Percentiles rank a stretch among this genome's conserved stretches.
These are phyloP conservation scores for Allophyes oxyacanthae DNA, from an alignment of 2,888 invertebrate species.

Conservation along the genomic window DNA sequence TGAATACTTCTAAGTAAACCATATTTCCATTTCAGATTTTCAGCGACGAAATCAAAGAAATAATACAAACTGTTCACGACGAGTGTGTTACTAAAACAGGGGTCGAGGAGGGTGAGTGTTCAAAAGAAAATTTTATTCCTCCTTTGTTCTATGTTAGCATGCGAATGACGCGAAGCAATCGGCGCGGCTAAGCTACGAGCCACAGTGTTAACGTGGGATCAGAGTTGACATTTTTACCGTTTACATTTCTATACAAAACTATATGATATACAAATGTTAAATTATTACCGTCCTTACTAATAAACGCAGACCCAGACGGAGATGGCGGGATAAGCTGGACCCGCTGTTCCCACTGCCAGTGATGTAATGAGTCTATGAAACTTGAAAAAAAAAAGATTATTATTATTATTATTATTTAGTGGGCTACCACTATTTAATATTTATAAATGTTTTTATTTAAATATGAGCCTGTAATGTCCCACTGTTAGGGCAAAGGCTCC, in stretches of 20 bases:
- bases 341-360: too few species aligned
- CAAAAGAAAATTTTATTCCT: slow-evolving; percentile 78
- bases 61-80: slow-evolving; percentile 85
- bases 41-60: slow-evolving; percentile 87
- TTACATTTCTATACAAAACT: neutral
- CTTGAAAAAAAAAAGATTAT: too few species aligned
- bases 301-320: too few species aligned
- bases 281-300: too few species aligned
- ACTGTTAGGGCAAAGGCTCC: too few species aligned
- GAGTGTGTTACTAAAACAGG: slow-evolving; percentile 85
- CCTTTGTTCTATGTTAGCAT: slow-evolving; percentile 81
- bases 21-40: slow-evolving; percentile 77
- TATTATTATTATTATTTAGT: too few species aligned
- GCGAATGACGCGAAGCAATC: slow-evolving; percentile 79
- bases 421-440: neutral
- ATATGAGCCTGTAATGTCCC: too few species aligned
- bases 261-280: too few species aligned
- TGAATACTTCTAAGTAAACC: slow-evolving; percentile 53
- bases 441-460: too few species aligned
- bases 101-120: slow-evolving; percentile 83
- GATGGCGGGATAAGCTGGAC: too few species aligned
- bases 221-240: slow-evolving; percentile 33
- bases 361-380: too few species aligned
- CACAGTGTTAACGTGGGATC: slow-evolving; percentile 39
- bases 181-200: slow-evolving; percentile 66